Percentiles rank a stretch among this genome's conserved stretches.
Evolutionary conservation across 2,113 vertebrate genomes (phyloP).

Genomic region (Bos javanicus): DNA sequence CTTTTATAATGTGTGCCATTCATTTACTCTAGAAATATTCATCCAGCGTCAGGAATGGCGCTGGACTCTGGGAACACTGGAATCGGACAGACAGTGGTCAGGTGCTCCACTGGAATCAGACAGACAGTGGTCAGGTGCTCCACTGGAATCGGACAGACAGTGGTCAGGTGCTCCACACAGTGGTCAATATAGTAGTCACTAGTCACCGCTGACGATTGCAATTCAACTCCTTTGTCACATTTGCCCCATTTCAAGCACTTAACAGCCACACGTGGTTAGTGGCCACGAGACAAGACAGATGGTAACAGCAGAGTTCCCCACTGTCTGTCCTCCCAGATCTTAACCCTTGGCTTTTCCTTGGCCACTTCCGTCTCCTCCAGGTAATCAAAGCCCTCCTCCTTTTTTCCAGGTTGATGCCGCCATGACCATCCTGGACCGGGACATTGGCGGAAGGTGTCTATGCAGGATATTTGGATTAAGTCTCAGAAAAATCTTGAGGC

Average conservation of each 20-base stretch:
- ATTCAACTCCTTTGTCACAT: background rate
- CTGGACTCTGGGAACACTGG: background rate
- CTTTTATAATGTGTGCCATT: background rate
- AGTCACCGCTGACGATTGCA: background rate
- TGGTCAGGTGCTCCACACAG: background rate
- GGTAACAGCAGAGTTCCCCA: background rate
- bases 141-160: background rate
- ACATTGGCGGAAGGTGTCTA: background rate
- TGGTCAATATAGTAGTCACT: background rate
- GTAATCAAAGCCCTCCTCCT: background rate
- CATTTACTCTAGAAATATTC: background rate
- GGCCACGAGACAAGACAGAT: background rate
- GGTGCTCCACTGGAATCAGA: background rate
- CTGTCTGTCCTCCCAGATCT: background rate
- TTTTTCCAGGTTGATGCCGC: background rate
- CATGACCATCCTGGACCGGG: background rate
- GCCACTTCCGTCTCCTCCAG: fast-evolving
- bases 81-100: background rate
- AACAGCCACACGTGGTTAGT: background rate
- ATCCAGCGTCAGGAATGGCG: background rate
- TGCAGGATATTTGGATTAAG: background rate
- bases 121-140: background rate
- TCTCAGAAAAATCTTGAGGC: background rate
- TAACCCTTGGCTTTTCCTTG: background rate
- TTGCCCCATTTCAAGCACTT: background rate